Percentiles rank a stretch among this genome's conserved stretches.
Conservation (phyloP, 2,888 invertebrate species). For the Selenia dentaria region DNA sequence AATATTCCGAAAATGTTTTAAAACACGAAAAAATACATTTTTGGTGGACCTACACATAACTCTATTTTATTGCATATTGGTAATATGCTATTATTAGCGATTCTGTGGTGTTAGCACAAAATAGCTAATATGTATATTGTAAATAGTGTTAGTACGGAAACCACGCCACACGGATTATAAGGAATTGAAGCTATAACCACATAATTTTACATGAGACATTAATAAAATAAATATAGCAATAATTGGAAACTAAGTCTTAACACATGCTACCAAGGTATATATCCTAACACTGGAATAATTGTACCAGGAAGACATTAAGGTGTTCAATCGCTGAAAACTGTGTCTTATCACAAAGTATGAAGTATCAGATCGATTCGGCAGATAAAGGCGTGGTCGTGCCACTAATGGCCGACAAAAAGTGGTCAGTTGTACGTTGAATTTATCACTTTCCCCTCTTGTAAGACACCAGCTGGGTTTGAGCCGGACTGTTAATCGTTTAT, state of each 20-base stretch:
- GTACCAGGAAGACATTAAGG: slow-evolving; percentile 1
- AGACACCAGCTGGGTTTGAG: slow-evolving; percentile 45
- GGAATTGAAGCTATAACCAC: too few species aligned
- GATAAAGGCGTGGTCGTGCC: slow-evolving; percentile 27
- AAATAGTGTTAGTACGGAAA: too few species aligned
- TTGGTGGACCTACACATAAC: too few species aligned
- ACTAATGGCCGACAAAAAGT: slow-evolving; percentile 46
- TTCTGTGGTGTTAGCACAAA: too few species aligned
- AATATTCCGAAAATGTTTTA: too few species aligned
- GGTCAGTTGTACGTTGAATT: slow-evolving; percentile 45
- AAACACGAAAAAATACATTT: too few species aligned
- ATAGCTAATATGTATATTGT: too few species aligned
- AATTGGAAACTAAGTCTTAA: not conserved
- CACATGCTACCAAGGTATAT: not conserved
- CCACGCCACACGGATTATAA: too few species aligned
- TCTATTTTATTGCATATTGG: too few species aligned
- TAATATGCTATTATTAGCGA: too few species aligned
- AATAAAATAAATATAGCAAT: too few species aligned
- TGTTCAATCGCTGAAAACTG: slow-evolving; percentile 9
- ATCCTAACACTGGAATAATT: slow-evolving; percentile 1
- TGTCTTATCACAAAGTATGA: slow-evolving; percentile 3
- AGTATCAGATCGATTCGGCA: slow-evolving; percentile 9
- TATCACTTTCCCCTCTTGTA: slow-evolving; percentile 63
- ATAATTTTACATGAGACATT: too few species aligned
- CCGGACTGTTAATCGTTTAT: slow-evolving; percentile 53